phyloP scores from a whole-genome alignment of 2,888 invertebrate species.

The Chirona hameri region DNA sequence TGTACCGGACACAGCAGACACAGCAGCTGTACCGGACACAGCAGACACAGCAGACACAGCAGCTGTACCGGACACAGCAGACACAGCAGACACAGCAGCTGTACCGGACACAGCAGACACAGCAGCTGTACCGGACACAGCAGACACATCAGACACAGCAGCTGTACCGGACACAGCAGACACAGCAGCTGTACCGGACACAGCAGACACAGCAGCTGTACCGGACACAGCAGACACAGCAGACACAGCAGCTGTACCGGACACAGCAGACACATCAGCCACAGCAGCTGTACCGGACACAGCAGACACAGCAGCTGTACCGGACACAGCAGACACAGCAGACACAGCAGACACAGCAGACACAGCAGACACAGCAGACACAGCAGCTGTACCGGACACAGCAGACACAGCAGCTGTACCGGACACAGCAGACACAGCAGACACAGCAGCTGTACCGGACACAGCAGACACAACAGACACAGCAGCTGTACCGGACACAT shows the following conservation, averaged over 20 bases:
- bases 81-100: not conserved
- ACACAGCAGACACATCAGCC: not conserved
- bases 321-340: not conserved
- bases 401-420: not conserved
- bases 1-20: not conserved
- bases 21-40: conserved; percentile 46
- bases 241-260: not conserved
- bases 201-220: not conserved
- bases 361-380: not conserved
- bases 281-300: conserved; percentile 46
- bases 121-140: not conserved
- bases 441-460: not conserved
- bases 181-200: too few species aligned
- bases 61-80: not conserved
- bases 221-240: not conserved
- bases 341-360: not conserved
- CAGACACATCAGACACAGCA: too few species aligned
- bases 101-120: not conserved
- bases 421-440: conserved; percentile 48
- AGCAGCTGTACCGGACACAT: not conserved
- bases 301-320: too few species aligned
- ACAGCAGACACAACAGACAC: not conserved
- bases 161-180: conserved; percentile 48
- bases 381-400: not conserved
- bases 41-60: not conserved